Conservation (phyloP, 2,113 vertebrate species). For the Callopanchax toddi region DNA sequence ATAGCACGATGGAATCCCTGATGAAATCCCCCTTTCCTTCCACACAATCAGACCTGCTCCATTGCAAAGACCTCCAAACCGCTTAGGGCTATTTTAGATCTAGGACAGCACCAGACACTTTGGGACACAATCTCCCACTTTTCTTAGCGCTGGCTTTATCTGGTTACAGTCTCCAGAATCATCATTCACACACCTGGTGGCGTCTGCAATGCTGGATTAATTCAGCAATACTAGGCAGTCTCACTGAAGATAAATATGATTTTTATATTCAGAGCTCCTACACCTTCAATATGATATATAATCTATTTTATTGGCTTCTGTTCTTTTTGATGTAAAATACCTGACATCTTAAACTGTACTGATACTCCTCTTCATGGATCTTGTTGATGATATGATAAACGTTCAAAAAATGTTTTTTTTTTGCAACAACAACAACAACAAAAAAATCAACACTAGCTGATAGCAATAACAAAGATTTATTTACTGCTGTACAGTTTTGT, state of each 20-base stretch:
- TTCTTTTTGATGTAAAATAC: slow-evolving; percentile 1
- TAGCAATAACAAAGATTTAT: background rate
- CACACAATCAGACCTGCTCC: slow-evolving; percentile 55
- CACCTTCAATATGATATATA: slow-evolving; percentile 14
- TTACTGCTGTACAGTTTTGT: background rate
- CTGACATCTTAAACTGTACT: background rate
- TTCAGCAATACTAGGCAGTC: slow-evolving; percentile 22
- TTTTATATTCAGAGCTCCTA: background rate
- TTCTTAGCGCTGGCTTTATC: slow-evolving; percentile 30
- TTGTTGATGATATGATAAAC: background rate
- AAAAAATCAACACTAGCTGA: no score
- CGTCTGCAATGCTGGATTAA: slow-evolving; percentile 44
- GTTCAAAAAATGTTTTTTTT: background rate
- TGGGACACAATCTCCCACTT: slow-evolving; percentile 54
- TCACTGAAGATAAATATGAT: slow-evolving; percentile 29
- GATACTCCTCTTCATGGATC: background rate
- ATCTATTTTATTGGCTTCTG: slow-evolving; percentile 23
- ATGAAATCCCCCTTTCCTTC: slow-evolving; percentile 7
- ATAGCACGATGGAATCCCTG: slow-evolving; percentile 38
- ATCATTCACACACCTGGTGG: slow-evolving; percentile 55
- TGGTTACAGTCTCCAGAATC: slow-evolving; percentile 32
- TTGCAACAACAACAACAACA: background rate
- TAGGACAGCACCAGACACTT: slow-evolving; percentile 64
- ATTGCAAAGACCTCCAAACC: slow-evolving; percentile 37
- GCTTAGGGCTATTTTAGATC: slow-evolving; percentile 71